A percentile compares a stretch with the other conserved stretches of the same genome.
Conservation (phyloP, 1,140 invertebrate genomes). For the Diprion similis region DNA sequence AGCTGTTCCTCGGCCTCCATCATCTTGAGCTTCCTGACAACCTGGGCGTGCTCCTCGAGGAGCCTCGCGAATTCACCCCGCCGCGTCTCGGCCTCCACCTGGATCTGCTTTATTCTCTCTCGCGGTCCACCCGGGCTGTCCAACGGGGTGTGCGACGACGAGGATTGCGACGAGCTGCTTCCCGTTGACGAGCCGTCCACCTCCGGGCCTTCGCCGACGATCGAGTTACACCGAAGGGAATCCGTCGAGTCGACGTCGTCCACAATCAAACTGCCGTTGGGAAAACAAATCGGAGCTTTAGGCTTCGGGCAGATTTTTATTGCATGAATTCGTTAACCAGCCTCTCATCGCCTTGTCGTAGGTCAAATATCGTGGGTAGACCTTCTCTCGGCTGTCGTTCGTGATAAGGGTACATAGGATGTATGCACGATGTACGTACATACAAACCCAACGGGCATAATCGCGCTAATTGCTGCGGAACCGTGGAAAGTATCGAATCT, state of each 20-base stretch:
- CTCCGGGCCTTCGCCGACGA: constrained; percentile 35
- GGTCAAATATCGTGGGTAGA: too few species aligned
- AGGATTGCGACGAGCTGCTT: constrained; percentile 39
- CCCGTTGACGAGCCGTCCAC: constrained; percentile 40
- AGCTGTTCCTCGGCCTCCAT: constrained; percentile 53
- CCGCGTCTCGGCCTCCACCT: constrained; percentile 59
- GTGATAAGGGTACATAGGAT: too few species aligned
- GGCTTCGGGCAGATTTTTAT: too few species aligned
- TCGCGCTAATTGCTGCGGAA: too few species aligned
- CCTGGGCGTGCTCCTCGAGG: constrained; percentile 61
- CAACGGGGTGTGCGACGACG: constrained; percentile 41
- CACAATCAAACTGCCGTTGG: constrained; percentile 41
- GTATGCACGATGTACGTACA: too few species aligned
- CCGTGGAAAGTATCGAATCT: too few species aligned
- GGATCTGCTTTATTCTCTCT: constrained; percentile 48
- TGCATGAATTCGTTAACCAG: not conserved
- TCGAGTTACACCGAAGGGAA: not conserved
- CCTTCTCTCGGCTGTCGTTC: too few species aligned
- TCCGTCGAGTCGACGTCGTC: constrained; percentile 49
- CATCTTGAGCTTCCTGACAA: constrained; percentile 55
- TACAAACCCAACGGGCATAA: too few species aligned
- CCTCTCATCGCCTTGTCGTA: too few species aligned
- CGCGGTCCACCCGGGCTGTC: constrained; percentile 44
- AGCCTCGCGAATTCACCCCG: constrained; percentile 60
- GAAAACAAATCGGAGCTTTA: too few species aligned